Evolutionary conservation across 1,140 invertebrate genomes (phyloP), one percentile per base, ranked within the genome.

Genomic region (Tetramorium alpestre): DNA sequence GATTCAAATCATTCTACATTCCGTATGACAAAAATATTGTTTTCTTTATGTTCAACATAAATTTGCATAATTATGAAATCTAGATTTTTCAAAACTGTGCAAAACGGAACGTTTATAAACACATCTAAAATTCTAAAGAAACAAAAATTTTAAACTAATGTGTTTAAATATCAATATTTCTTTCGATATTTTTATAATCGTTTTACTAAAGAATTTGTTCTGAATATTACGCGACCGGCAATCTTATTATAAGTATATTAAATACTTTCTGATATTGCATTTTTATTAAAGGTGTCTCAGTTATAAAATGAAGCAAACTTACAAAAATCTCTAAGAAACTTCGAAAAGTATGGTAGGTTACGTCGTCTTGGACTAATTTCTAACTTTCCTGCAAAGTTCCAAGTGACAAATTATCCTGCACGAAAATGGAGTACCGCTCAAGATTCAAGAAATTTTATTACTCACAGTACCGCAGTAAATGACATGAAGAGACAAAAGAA

Each of bases 391-490:
- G n/a, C 49, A 16, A 91, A 90, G 90, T 91, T 88, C 33, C 62
- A 38, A 70, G 56, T 87, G 90, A 91, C 90, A 89, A 91, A 91
- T 91, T 84, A 85, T 91, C 56, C 85, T 25, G 22, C 38, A 28
- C 56, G 87, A 91, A 89, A 91, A 89, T 91, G 69, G 75, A 91
- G 89, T 87, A 77, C 62, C 72, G 64, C 82, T 90, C 67, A 75
- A 86, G 77, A 88, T 84, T 86, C 77, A 90, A 75, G 89, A 65
- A 82, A 90, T 91, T 91, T 86, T 88, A 90, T 90, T 88, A 72
- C 72, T 47, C 41, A 44, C 41, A 41, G 28, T 84, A 84, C 18
- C 44, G 54, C 41, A 72, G 25, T 58, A 25, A 73, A 18, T 54
- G 54, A 47, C 51, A 73, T 73, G 44, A 73, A 58, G 25, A 70